Conservation (phyloP, 1,140 invertebrate species). For the Bombus impatiens region DNA sequence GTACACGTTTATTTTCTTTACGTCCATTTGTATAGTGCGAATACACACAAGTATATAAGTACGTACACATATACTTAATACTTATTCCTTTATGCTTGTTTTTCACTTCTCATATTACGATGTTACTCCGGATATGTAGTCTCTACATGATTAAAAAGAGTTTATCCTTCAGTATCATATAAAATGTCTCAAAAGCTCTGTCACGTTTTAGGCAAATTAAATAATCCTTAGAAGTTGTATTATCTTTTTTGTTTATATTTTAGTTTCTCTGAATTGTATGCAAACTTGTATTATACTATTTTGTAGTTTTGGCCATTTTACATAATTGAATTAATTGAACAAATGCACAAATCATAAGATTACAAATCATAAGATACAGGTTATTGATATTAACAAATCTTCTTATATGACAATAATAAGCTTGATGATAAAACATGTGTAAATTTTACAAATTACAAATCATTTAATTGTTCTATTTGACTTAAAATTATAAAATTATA, state of each 20-base stretch:
- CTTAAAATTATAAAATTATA: too few species aligned
- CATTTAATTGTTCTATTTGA: too few species aligned
- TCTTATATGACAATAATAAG: neutral
- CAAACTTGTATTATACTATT: neutral
- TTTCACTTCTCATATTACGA: neutral
- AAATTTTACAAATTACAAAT: neutral
- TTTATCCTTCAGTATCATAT: neutral
- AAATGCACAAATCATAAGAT: neutral
- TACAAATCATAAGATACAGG: neutral
- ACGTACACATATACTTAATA: neutral
- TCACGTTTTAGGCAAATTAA: neutral
- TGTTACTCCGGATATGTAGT: neutral
- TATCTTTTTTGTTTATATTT: neutral
- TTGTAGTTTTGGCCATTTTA: neutral
- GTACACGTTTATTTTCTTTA: neutral
- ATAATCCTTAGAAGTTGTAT: neutral
- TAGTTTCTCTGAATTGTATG: neutral
- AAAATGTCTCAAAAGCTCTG: neutral
- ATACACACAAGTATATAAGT: neutral
- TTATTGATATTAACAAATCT: neutral
- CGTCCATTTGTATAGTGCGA: too few species aligned
- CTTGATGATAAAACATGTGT: neutral
- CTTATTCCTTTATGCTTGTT: neutral
- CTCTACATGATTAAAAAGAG: too few species aligned
- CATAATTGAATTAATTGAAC: neutral